Conservation (phyloP, 1,140 invertebrate genomes). For the Drosophila kurseongensis region DNA sequence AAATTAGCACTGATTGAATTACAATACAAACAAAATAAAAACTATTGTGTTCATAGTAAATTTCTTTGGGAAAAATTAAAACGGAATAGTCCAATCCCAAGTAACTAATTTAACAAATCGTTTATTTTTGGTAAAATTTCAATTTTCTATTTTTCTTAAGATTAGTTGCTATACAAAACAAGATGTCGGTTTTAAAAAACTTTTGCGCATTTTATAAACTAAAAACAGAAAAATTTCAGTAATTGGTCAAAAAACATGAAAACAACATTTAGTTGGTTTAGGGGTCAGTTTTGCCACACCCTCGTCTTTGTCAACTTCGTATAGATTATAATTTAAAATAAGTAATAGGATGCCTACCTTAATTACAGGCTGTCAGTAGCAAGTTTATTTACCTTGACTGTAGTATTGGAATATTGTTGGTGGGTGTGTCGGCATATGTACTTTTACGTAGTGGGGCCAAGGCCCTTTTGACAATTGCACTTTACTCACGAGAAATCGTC, state of each 20-base stretch:
- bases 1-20: too few relatives aligned
- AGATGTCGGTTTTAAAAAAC: too few relatives aligned
- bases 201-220: too few relatives aligned
- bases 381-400: background rate
- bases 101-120: too few relatives aligned
- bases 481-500: conserved; percentile 8
- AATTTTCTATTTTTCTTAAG: too few relatives aligned
- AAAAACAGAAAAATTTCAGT: background rate
- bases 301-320: background rate
- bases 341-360: background rate
- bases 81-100: too few relatives aligned
- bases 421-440: conserved; percentile 9
- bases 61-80: background rate
- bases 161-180: too few relatives aligned
- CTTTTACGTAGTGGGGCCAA: conserved; percentile 18
- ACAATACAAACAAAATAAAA: too few relatives aligned
- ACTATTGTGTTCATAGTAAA: too few relatives aligned
- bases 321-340: background rate
- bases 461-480: conserved; percentile 29
- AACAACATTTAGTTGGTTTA: too few relatives aligned
- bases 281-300: background rate
- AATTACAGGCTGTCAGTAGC: background rate
- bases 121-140: too few relatives aligned
- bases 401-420: background rate
- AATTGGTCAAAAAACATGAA: background rate